A percentile compares a stretch with the other conserved stretches of the same genome.
phyloP scores from a whole-genome alignment of 2,888 invertebrate genomes.

The Eledone cirrhosa region DNA sequence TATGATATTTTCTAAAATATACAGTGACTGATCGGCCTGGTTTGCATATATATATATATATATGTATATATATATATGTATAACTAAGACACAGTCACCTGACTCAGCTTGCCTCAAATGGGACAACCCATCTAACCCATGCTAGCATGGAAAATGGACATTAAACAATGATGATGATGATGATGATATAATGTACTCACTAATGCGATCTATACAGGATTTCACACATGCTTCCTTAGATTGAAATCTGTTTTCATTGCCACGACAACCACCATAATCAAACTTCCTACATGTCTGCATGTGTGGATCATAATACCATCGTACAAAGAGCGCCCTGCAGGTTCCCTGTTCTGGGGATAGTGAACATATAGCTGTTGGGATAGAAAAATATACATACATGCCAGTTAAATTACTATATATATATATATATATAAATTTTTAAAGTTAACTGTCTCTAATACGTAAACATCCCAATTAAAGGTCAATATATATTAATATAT shows the following conservation, averaged over 20 bases:
- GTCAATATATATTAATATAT: not conserved
- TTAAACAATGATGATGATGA: too few species aligned
- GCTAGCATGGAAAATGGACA: too few species aligned
- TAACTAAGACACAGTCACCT: too few species aligned
- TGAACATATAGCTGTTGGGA: conserved; percentile 53
- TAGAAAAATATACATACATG: not conserved
- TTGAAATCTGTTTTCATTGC: conserved; percentile 87
- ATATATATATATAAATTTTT: too few species aligned
- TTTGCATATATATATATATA: too few species aligned
- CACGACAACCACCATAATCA: conserved; percentile 87
- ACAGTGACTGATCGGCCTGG: too few species aligned
- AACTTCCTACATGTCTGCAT: conserved; percentile 82
- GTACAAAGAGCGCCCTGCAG: conserved; percentile 85
- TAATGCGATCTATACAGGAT: conserved; percentile 62
- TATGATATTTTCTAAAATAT: too few species aligned
- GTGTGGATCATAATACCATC: conserved; percentile 85
- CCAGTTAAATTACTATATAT: not conserved
- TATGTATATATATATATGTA: too few species aligned
- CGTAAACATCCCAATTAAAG: too few species aligned
- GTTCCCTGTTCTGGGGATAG: conserved; percentile 79
- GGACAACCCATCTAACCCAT: too few species aligned
- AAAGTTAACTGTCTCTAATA: too few species aligned
- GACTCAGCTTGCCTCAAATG: too few species aligned
- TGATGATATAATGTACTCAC: conserved; percentile 42
- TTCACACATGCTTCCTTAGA: conserved; percentile 66